These are phyloP conservation scores for Catocala nupta DNA, from an alignment of 2,888 invertebrate species.

Conservation along the genomic window DNA sequence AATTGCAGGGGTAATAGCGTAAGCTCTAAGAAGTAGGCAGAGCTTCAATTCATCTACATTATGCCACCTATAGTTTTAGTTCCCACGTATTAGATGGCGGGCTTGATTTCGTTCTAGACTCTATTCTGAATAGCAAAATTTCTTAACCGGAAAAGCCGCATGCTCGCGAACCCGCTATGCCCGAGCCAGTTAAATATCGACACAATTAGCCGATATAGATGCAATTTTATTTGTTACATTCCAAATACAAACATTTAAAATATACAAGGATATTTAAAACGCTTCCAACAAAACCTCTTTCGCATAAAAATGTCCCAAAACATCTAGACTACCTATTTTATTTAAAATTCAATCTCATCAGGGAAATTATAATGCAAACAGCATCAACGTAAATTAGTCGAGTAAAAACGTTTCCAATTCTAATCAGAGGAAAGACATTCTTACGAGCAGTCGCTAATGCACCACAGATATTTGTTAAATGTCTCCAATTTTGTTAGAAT, in stretches of 20 bases:
- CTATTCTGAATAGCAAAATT: no score
- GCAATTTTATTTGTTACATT: no score
- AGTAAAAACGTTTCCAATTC: slow-evolving; percentile 39
- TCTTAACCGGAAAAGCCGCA: no score
- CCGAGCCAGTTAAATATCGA: no score
- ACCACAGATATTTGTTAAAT: slow-evolving; percentile 47
- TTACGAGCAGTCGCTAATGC: slow-evolving; percentile 51
- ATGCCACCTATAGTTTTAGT: no score
- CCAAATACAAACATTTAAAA: neutral
- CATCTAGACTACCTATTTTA: slow-evolving; percentile 7
- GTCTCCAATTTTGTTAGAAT: slow-evolving; percentile 49
- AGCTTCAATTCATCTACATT: no score
- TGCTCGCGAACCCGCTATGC: no score
- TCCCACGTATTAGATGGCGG: no score
- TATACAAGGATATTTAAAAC: slow-evolving; percentile 4
- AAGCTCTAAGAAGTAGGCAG: no score
- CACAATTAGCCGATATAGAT: no score
- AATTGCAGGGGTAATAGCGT: no score
- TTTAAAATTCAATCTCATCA: slow-evolving; percentile 29
- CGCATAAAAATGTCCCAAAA: slow-evolving; percentile 12
- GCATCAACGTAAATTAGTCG: slow-evolving; percentile 39
- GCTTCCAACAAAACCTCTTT: slow-evolving; percentile 5
- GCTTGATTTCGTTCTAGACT: no score
- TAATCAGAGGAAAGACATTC: slow-evolving; percentile 54
- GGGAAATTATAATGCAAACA: slow-evolving; percentile 43